A percentile compares a stretch with the other conserved stretches of the same genome.
Evolutionary conservation across 2,888 invertebrate genomes (phyloP).

Genomic region (Caenorhabditis plicata): DNA sequence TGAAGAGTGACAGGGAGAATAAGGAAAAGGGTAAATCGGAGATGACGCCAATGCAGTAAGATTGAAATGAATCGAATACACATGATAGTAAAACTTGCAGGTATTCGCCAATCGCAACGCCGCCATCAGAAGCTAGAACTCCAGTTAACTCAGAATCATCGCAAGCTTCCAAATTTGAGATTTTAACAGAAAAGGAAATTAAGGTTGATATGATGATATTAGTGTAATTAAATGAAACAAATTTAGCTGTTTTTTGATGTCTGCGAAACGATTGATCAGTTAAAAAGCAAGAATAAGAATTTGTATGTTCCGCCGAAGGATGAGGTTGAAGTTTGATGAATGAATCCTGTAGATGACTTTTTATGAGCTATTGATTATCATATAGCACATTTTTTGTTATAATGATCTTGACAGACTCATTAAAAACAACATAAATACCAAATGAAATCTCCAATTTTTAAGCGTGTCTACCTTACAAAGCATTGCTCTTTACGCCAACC

Average conservation of each 20-base stretch:
- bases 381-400: too few species aligned
- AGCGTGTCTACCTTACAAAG: too few species aligned
- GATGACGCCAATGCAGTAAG: conserved; percentile 10
- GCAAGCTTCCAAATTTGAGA: conserved; percentile 3
- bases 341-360: too few species aligned
- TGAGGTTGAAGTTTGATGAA: conserved; percentile 33
- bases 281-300: conserved; percentile 28
- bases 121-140: conserved; percentile 10
- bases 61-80: too few species aligned
- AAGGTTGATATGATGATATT: conserved; percentile 6
- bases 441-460: too few species aligned
- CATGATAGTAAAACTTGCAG: conserved; percentile 8
- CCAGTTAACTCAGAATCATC: too few species aligned
- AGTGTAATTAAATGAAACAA: conserved; percentile 4
- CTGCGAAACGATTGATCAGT: conserved; percentile 37
- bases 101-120: conserved; percentile 26
- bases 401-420: too few species aligned
- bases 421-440: too few species aligned
- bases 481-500: too few species aligned
- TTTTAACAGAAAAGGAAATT: conserved; percentile 46
- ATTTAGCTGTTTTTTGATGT: conserved; percentile 44
- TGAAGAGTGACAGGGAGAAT: background rate
- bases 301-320: conserved; percentile 42
- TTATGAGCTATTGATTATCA: too few species aligned
- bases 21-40: conserved; percentile 24